Base-by-base conservation (phyloP, 2,888 invertebrate genomes). In the Oxycera nigricornis region DNA sequence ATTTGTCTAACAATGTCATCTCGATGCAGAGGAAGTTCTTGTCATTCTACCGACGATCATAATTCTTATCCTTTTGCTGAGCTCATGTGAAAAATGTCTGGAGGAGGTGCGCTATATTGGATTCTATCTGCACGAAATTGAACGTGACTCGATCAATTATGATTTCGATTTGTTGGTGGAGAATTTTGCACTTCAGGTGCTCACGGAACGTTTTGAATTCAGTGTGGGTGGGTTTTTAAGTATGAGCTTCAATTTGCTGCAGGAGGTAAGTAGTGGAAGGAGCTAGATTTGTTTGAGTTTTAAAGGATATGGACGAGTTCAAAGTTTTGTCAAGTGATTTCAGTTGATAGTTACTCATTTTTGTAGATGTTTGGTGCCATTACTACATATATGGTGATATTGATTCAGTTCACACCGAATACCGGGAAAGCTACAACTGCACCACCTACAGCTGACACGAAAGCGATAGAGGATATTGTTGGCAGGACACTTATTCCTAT, bases 351-450 rank as follows among this genome's bases (percentile, higher is more conserved):
- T 52, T 4, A n/a, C 30, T 14, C n/a, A 61, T 35, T 50, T 46
- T 67, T 67, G 26, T 24, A 77, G 77, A 78, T 78, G 61, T 74
- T 77, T 20, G 78, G 77, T 11, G 74, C 76, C 4, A 78, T 78
- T 11, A 78, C 78, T 28, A 78, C 78, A 0, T 77, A 78, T 41
- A 78, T 78, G 78, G 78, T 78, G 0, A 77, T 78, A 22, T 77
- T 77, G 39, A 78, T 78, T 30, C 78, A 78, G 55, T 78, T 78
- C 59, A 78, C 76, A 76, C 77, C 77, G 4, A 78, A 75, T n/a
- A 72, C 57, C 24, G 39, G 35, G 22, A 72, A 59, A 35, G 22
- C 46, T 46, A n/a, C n/a, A n/a, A n/a, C n/a, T n/a, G n/a, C n/a
- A n/a, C n/a, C n/a, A n/a, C n/a, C n/a, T n/a, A n/a, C n/a, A n/a